Evolutionary conservation across 2,888 invertebrate species (phyloP).

Genomic region (Andrena praecox): DNA sequence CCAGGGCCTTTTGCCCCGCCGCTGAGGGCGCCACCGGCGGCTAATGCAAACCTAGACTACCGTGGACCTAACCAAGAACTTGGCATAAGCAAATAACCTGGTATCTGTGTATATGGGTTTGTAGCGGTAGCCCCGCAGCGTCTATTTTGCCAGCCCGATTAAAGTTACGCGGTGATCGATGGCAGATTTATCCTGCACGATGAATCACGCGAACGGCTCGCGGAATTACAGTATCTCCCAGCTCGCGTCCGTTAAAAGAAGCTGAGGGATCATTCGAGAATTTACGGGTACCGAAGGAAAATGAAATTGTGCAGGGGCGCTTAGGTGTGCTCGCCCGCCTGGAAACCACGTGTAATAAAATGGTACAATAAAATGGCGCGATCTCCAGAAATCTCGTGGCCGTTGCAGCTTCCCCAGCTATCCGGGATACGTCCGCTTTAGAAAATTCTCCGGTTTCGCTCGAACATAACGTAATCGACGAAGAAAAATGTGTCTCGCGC

Average conservation of each 20-base stretch:
- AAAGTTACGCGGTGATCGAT: not conserved
- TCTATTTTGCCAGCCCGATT: not conserved
- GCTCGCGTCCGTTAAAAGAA: conserved; percentile 6
- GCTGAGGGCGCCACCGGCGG: no score
- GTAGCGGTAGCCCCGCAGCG: not conserved
- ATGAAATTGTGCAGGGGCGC: conserved; percentile 31
- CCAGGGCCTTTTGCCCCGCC: no score
- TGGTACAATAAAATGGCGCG: conserved; percentile 23
- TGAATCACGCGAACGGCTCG: conserved; percentile 8
- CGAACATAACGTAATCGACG: conserved; percentile 21
- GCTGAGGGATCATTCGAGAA: conserved; percentile 22
- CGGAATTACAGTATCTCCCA: not conserved
- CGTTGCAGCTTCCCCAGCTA: not conserved
- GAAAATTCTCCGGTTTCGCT: conserved; percentile 10
- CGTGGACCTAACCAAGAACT: no score
- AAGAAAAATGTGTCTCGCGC: conserved; percentile 3
- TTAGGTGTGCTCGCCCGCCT: conserved; percentile 17
- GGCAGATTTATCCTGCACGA: not conserved
- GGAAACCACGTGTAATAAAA: conserved; percentile 38
- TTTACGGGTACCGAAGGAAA: conserved; percentile 30
- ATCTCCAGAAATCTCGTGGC: conserved; percentile 33
- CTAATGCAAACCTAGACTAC: no score
- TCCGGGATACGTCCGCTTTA: not conserved
- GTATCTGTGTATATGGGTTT: not conserved
- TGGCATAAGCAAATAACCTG: not conserved